A percentile compares a stretch with the other conserved stretches of the same genome.
Conservation (phyloP, 2,797 vertebrate genomes). For the Protonibea diacanthus region DNA sequence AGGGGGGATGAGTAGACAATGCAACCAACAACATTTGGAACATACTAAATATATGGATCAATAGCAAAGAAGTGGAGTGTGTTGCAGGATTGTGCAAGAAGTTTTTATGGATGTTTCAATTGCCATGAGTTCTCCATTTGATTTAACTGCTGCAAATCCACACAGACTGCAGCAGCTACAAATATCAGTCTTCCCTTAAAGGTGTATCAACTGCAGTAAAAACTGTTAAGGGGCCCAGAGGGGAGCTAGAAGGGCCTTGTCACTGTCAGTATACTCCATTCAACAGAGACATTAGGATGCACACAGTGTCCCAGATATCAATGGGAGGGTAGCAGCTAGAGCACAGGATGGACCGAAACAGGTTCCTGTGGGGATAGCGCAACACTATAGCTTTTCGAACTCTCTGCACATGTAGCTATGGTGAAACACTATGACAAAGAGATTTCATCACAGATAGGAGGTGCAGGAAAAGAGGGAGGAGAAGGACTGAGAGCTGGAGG, state of each 20-base stretch:
- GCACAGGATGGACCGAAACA: constrained; percentile 29
- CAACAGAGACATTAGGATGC: constrained; percentile 65
- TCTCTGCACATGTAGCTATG: constrained; percentile 24
- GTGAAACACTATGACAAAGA: constrained; percentile 29
- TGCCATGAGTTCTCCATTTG: background rate
- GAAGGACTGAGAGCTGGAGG: background rate
- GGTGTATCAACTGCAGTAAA: constrained; percentile 30
- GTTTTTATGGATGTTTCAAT: background rate
- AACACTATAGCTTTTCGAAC: constrained; percentile 13
- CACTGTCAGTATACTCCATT: constrained; percentile 53
- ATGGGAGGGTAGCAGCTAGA: constrained; percentile 33
- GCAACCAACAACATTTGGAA: constrained; percentile 18
- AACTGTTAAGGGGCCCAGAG: constrained; percentile 22
- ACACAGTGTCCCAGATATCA: constrained; percentile 54
- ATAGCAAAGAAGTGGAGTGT: background rate
- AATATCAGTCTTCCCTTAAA: constrained; percentile 15
- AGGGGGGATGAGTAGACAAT: background rate
- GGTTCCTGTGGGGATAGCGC: constrained; percentile 42
- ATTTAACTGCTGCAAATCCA: background rate
- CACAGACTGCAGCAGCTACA: background rate
- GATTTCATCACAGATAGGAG: constrained; percentile 20
- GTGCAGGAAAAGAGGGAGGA: background rate
- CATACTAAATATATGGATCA: background rate
- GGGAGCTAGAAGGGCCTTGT: constrained; percentile 23
- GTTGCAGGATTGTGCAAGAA: background rate